Evolutionary conservation across 1,140 invertebrate genomes (phyloP), one percentile per base, ranked within the genome.

Genomic region (Cotesia typhae): DNA sequence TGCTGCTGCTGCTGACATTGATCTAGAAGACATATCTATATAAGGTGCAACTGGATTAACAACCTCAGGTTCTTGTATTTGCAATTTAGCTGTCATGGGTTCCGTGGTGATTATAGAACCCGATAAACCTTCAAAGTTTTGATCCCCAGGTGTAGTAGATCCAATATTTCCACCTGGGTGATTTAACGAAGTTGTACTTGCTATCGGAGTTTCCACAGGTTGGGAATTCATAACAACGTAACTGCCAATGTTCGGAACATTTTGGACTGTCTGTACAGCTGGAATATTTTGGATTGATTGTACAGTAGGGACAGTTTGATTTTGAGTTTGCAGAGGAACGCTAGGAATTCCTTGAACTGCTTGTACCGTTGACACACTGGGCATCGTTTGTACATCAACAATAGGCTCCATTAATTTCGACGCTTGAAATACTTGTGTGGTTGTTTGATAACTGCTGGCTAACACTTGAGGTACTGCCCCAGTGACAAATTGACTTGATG

Each of bases 341-440:
- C 75, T 78, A 35, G 76, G 10, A 20, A 67, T 38, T 6, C 28
- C 38, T 14, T 59, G 72, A 41, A 71, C 69, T 9, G 60, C 41
- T 51, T 73, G 51, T 6, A 76, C 69, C 6, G 51, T 72, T 10
- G 77, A 67, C 9, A 83, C 75, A 36, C 73, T 78, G 10, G 82
- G 73, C 2, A 84, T 89, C 17, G 90, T 88, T 51, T 91, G 90
- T 35, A 92, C 89, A 81, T 94, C 92, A 1, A 94, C 90, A 70
- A 94, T 90, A 0, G 93, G 93, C 79, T 94, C 92, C 82, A 94
- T 91, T 0, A 85, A 74, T 83, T 94, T 94, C 72, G 92, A 93
- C 0, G 93, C 92, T 87, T 94, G 93, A 80, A 93, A 93, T 47
- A 93, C 92, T 86, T 94, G 93, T 0, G 93, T 94, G 4, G 93